phyloP scores from a whole-genome alignment of 2,888 invertebrate genomes.

The Loripinus fragilis region DNA sequence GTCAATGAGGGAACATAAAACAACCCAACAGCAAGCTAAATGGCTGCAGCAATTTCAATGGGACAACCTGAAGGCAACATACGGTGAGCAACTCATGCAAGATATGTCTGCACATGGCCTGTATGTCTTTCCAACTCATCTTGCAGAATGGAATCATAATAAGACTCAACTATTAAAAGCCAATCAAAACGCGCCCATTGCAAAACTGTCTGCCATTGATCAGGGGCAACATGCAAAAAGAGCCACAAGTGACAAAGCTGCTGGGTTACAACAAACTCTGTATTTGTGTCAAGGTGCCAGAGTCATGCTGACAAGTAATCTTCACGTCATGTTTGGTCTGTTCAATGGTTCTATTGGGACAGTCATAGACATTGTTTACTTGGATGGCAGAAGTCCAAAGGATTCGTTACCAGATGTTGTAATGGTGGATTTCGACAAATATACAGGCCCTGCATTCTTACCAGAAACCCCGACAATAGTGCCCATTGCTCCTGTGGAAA shows the following conservation, averaged over 20 bases:
- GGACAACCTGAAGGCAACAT: constrained; percentile 17
- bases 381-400: constrained; percentile 32
- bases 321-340: constrained; percentile 53
- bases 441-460: constrained; percentile 51
- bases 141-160: constrained; percentile 39
- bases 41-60: constrained; percentile 57
- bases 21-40: constrained; percentile 26
- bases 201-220: constrained; percentile 27
- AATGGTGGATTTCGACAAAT: constrained; percentile 56
- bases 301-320: constrained; percentile 55
- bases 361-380: constrained; percentile 54
- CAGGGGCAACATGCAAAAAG: constrained; percentile 28
- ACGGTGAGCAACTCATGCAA: background rate
- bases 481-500: constrained; percentile 54
- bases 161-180: constrained; percentile 21
- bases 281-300: constrained; percentile 43
- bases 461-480: constrained; percentile 29
- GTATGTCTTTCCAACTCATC: constrained; percentile 44
- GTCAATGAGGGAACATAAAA: constrained; percentile 37
- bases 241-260: constrained; percentile 36
- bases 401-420: constrained; percentile 55
- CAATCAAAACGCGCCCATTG: constrained; percentile 34
- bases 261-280: constrained; percentile 37
- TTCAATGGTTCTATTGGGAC: constrained; percentile 56
- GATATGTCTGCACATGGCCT: constrained; percentile 25